A percentile compares a stretch with the other conserved stretches of the same genome.
phyloP scores from a whole-genome alignment of 2,113 vertebrate genomes.

The Crotalus helleri region DNA sequence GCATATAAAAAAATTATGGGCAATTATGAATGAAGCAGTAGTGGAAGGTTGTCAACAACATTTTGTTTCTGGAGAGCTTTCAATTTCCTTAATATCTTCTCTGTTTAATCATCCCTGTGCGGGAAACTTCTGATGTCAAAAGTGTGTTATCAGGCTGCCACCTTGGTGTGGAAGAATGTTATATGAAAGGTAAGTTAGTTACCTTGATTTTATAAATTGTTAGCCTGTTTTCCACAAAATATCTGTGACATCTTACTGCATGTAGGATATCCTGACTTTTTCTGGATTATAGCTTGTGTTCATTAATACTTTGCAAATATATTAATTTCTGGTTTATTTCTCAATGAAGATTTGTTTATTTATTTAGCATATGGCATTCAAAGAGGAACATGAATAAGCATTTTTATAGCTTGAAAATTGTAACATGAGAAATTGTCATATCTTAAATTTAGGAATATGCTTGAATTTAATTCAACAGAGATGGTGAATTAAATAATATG shows the following conservation, averaged over 20 bases:
- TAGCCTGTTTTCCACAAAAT: neutral
- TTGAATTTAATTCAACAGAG: neutral
- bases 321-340: neutral
- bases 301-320: neutral
- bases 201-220: neutral
- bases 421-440: neutral
- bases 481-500: neutral
- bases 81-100: neutral
- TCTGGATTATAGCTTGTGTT: neutral
- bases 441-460: neutral
- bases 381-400: neutral
- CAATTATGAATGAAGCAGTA: neutral
- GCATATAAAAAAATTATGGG: neutral
- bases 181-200: neutral
- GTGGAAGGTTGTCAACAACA: neutral
- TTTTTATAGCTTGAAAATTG: neutral
- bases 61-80: constrained; percentile 17
- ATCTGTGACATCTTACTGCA: neutral
- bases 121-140: neutral
- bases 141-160: neutral
- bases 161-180: neutral
- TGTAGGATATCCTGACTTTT: neutral
- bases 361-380: neutral
- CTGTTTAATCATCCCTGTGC: neutral
- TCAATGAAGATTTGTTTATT: neutral